Evolutionary conservation across 1,140 invertebrate species (phyloP), one percentile per base, ranked within the genome.

Genomic region (Conus ventricosus): DNA sequence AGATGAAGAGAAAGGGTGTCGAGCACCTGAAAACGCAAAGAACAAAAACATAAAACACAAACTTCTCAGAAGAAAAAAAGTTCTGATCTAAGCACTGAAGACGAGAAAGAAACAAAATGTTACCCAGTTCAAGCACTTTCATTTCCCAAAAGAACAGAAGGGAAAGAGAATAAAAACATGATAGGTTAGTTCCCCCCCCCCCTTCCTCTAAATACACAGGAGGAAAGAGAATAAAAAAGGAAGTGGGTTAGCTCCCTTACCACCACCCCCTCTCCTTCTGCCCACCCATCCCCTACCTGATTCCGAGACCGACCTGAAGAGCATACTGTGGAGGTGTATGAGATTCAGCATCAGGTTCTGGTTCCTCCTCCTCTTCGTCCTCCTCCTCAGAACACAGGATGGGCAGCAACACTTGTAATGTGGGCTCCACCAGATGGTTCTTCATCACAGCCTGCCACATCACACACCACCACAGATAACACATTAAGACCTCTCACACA

Each of bases 1-100:
- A 98, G 95, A 95, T 97, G 96, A 3, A 97, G 94, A 13, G 97
- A 97, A 91, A 98, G 95, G n/a, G 96, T 94, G 95, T 98, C 97
- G 53, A 98, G 95, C 15, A 97, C 97, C 94, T 95, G 90, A 23
- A 92, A 91, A 87, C 63, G n/a, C 81, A 75, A 20, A 13, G 23
- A 20, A 71, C 20, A 15, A 60, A 60, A 60, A 11, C 15, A 60
- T n/a, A 39, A 39, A 39, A 39, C 39, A 60, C 57, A 60, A 60
- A 60, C 57, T 60, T 39, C 39, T 39, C 0, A 39, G 39, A 39
- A 39, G 39, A 39, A 39, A 39, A 39, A 39, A 39, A 39, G 39
- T 3, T 39, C 39, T 3, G 39, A 39, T 39, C 39, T 39, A 39
- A 39, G 3, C 39, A 39, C 39, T 39, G 39, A 0, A 39, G 39